Evolutionary conservation across 1,140 invertebrate genomes (phyloP).

Genomic region (Ridgeia piscesae): DNA sequence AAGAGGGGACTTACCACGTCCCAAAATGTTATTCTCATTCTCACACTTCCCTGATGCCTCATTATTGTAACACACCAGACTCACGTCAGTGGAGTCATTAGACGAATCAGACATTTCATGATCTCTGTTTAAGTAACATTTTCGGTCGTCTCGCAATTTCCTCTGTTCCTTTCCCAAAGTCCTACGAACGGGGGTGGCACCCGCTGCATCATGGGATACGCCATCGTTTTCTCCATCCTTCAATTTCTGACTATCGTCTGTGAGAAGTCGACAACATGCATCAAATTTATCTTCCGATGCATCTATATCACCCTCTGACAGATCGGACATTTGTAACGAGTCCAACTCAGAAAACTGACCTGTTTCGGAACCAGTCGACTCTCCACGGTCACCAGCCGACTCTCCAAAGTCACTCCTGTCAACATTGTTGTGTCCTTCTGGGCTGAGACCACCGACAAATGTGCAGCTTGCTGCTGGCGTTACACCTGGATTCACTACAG

Average conservation of each 20-base stretch:
- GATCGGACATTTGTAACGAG: neutral
- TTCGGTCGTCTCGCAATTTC: neutral
- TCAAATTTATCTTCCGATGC: neutral
- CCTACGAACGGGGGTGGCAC: neutral
- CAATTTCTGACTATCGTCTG: neutral
- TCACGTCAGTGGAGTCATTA: neutral
- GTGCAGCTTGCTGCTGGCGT: neutral
- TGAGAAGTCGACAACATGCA: conserved; percentile 16
- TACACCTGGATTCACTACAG: neutral
- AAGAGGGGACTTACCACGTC: neutral
- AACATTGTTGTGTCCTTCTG: neutral
- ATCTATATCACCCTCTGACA: neutral
- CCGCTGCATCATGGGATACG: neutral
- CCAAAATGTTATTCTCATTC: neutral
- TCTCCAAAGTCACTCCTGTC: neutral
- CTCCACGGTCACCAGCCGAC: no score
- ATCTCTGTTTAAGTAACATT: neutral
- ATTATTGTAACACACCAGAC: neutral
- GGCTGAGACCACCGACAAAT: neutral
- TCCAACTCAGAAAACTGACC: neutral
- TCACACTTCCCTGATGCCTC: neutral
- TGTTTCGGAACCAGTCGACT: neutral
- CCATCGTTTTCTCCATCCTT: neutral
- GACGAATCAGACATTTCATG: neutral
- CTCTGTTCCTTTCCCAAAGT: neutral